Percentiles rank a stretch among this genome's conserved stretches.
phyloP scores from a whole-genome alignment of 37 sponge, comb jelly and placozoan species.

The Eunapius fragilis region DNA sequence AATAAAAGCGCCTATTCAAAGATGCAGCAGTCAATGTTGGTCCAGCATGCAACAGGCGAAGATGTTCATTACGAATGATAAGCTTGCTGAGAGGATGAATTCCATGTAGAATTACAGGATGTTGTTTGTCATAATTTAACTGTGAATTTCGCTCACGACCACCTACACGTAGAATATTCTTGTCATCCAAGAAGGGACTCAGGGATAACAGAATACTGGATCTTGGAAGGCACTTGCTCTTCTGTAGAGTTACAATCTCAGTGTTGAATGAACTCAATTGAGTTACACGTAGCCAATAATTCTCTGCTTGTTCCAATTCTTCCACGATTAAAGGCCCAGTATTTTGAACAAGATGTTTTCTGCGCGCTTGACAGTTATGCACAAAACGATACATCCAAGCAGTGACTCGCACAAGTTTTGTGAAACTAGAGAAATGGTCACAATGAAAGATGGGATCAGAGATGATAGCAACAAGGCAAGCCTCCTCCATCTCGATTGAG shows the following conservation, averaged over 20 bases:
- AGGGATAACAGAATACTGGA: conserved; percentile 13
- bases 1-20: conserved; percentile 4
- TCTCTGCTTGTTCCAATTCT: conserved; percentile 1
- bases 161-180: conserved; percentile 33
- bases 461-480: background rate
- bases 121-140: conserved; percentile 19
- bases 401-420: conserved; percentile 21
- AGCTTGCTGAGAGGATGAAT: conserved; percentile 32
- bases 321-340: too few relatives aligned
- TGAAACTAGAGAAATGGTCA: conserved; percentile 27
- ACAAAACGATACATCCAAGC: conserved; percentile 36
- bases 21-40: conserved; percentile 5
- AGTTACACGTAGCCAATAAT: conserved; percentile 4
- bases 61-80: conserved; percentile 19
- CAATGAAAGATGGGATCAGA: conserved; percentile 19
- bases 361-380: background rate
- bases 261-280: conserved; percentile 14
- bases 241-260: conserved; percentile 1
- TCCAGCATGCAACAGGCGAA: conserved; percentile 32
- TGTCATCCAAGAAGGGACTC: conserved; percentile 41
- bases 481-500: background rate
- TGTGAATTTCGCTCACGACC: conserved; percentile 35
- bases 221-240: conserved; percentile 1
- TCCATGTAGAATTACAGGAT: conserved; percentile 50
- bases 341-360: background rate